These are phyloP conservation scores for Nomada lathburiana DNA, from an alignment of 2,888 invertebrate genomes.

Conservation along the genomic window DNA sequence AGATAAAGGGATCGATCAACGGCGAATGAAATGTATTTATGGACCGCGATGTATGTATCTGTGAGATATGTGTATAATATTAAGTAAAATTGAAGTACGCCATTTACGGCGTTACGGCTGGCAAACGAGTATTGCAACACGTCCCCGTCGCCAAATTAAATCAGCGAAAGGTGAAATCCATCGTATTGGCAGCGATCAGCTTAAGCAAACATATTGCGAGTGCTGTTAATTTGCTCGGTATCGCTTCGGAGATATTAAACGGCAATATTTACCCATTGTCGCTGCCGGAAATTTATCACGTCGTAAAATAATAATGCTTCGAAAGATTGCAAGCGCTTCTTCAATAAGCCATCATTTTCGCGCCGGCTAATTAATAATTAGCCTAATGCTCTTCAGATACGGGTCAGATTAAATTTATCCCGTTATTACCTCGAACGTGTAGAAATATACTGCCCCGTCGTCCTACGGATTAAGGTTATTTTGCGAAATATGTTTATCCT, in stretches of 20 bases:
- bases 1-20: conserved; percentile 11
- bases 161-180: background rate
- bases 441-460: background rate
- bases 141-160: background rate
- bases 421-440: background rate
- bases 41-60: no score
- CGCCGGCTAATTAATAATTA: conserved; percentile 26
- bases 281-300: conserved; percentile 21
- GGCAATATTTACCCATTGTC: conserved; percentile 34
- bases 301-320: conserved; percentile 19
- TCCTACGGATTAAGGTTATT: background rate
- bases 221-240: conserved; percentile 11
- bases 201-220: conserved; percentile 22
- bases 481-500: conserved; percentile 10
- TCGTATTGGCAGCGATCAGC: background rate
- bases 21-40: background rate
- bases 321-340: conserved; percentile 1
- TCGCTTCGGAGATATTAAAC: conserved; percentile 23
- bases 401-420: background rate
- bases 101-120: no score
- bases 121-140: background rate
- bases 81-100: background rate
- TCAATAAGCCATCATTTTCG: background rate
- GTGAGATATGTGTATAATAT: background rate
- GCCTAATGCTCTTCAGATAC: no score